phyloP scores from a whole-genome alignment of 2,888 invertebrate species.

The Geophilus truncorum region DNA sequence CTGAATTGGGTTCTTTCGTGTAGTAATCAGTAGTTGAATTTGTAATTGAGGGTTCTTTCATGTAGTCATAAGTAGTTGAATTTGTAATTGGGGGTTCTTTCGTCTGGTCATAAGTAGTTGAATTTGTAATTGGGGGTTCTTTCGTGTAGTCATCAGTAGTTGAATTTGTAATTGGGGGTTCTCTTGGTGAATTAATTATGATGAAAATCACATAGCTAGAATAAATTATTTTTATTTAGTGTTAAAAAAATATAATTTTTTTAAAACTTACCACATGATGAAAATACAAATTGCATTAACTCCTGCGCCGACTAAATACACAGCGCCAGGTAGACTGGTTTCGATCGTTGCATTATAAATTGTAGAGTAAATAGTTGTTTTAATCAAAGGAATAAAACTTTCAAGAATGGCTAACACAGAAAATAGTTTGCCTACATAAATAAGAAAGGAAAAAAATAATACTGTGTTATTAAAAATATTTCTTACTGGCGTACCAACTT shows the following conservation, averaged over 20 bases:
- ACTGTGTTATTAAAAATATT: too few species aligned
- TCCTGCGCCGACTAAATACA: neutral
- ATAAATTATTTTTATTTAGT: neutral
- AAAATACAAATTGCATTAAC: neutral
- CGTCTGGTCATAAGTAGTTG: too few species aligned
- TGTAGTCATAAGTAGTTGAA: too few species aligned
- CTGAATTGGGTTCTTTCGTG: too few species aligned
- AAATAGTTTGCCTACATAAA: constrained; percentile 33
- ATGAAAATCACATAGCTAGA: neutral
- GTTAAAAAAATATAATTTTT: too few species aligned
- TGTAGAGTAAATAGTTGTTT: constrained; percentile 29
- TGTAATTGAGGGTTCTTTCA: too few species aligned
- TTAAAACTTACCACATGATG: neutral
- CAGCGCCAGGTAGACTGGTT: constrained; percentile 9
- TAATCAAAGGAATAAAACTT: constrained; percentile 19
- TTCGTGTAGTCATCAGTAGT: neutral
- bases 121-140: too few species aligned
- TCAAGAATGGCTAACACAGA: constrained; percentile 29
- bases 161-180: neutral
- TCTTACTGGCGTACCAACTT: too few species aligned
- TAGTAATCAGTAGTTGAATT: too few species aligned
- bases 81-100: too few species aligned
- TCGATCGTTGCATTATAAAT: constrained; percentile 34
- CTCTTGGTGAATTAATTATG: neutral
- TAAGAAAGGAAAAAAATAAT: neutral